Evolutionary conservation across 2,113 vertebrate genomes (phyloP).

Genomic region (Porphyrio hochstetteri): DNA sequence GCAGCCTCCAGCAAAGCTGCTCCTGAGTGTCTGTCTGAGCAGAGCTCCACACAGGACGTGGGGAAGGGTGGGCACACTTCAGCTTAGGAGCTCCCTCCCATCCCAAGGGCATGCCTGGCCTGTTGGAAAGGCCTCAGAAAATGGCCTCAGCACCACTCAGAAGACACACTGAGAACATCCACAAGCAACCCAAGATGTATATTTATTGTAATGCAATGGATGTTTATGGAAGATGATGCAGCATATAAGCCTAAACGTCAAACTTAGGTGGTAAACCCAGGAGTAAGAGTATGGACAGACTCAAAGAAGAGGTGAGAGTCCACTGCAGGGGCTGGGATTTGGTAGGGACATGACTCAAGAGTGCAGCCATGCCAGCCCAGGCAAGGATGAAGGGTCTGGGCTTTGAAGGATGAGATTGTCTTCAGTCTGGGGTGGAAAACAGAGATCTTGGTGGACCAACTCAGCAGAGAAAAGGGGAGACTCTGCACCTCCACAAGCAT

Average conservation of each 20-base stretch:
- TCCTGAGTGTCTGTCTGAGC: not conserved
- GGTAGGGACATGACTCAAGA: not conserved
- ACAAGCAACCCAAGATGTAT: not conserved
- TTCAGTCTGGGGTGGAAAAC: not conserved
- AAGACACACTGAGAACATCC: not conserved
- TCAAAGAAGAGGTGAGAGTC: not conserved
- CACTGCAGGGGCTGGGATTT: not conserved
- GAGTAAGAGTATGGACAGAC: not conserved
- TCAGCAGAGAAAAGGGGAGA: not conserved
- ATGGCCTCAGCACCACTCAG: not conserved
- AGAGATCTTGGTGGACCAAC: not conserved
- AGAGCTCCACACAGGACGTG: rapidly evolving
- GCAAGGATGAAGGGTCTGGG: too few relatives aligned
- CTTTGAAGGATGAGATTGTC: not conserved
- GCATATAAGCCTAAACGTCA: not conserved
- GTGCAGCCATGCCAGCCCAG: rapidly evolving
- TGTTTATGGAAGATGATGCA: not conserved
- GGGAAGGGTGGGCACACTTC: not conserved
- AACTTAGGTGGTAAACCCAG: not conserved
- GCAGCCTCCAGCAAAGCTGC: not conserved
- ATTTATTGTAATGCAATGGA: not conserved
- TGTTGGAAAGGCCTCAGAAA: not conserved
- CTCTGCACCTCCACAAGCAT: not conserved
- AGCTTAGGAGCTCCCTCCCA: not conserved
- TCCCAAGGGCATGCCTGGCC: not conserved